Base-by-base conservation (phyloP, 2,888 invertebrate genomes). In the Rambutsinella grinnellia region DNA sequence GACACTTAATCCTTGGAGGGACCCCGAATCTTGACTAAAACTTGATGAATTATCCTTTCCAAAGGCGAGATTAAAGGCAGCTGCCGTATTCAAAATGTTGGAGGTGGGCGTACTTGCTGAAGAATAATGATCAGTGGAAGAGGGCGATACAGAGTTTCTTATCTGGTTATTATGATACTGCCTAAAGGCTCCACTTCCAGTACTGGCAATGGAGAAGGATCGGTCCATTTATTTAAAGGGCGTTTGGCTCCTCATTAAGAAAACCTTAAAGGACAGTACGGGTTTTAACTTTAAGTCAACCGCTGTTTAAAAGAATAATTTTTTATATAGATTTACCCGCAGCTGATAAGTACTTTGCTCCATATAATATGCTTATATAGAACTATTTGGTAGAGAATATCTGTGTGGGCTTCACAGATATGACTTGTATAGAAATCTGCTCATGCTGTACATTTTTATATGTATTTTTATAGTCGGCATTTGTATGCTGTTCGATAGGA, bases 161-260 rank as follows among this genome's bases (percentile, higher is more conserved):
- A 70, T 70, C 56, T 70, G 67, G 10, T 62, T 36, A 8, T 66
- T 63, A 67, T 75, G 77, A 56, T 67, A 70, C 63, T 79, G 74
- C 60, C 70, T 58, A 49, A 62, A 63, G 75, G 70, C 75, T 71
- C 69, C 74, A 58, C n/a, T n/a, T n/a, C n/a, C n/a, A n/a, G n/a
- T n/a, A n/a, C n/a, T n/a, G n/a, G 77, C 47, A 54, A 47, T 56
- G 56, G 79, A 65, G 66, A 71, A 79, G 47, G 76, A 63, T 57
- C 77, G 77, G 68, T 79, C 79, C 79, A 79, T 79, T 77, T 75
- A 75, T 69, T 63, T 67, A 3, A 47, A 54, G 56, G 47, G 54
- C 24, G 23, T 27, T 54, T 47, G n/a, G 62, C 61, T n/a, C 51
- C 53, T 53, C 69, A 69, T 69, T 51, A 69, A 69, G 69, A 69